phyloP scores from a whole-genome alignment of 35 echinoderm and acorn worm genomes.

The Patiria miniata region DNA sequence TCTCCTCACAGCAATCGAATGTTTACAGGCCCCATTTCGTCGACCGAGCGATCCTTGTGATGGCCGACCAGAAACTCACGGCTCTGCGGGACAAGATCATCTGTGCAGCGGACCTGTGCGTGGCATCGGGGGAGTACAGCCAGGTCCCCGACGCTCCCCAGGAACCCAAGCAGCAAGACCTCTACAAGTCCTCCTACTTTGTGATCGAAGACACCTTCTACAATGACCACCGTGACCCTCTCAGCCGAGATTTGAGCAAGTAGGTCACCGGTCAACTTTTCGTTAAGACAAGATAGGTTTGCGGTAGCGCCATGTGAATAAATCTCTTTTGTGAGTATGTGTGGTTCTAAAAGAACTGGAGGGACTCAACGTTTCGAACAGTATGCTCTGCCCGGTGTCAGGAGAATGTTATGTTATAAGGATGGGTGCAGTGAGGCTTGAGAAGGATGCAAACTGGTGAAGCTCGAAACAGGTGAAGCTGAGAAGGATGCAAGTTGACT shows the following conservation, averaged over 20 bases:
- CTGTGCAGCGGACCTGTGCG: conserved; percentile 74
- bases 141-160: conserved; percentile 57
- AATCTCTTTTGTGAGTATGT: too few relatives aligned
- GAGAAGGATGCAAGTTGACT: too few relatives aligned
- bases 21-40: not conserved
- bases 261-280: conserved; percentile 13
- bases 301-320: too few relatives aligned
- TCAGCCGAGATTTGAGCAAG: conserved; percentile 69
- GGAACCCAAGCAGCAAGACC: conserved; percentile 45
- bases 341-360: too few relatives aligned
- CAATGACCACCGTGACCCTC: conserved; percentile 66
- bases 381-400: too few relatives aligned
- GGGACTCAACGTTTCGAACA: too few relatives aligned
- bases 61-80: conserved; percentile 55
- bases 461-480: too few relatives aligned
- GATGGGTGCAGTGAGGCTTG: too few relatives aligned
- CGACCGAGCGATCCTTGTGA: conserved; percentile 75
- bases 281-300: not conserved
- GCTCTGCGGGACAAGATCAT: conserved; percentile 57
- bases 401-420: too few relatives aligned
- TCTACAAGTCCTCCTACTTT: conserved; percentile 87
- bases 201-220: conserved; percentile 90
- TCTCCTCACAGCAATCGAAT: not conserved
- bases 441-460: too few relatives aligned
- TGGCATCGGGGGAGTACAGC: conserved; percentile 64